Evolutionary conservation across 2,797 vertebrate species (phyloP).

Genomic region (Oophaga sylvatica): DNA sequence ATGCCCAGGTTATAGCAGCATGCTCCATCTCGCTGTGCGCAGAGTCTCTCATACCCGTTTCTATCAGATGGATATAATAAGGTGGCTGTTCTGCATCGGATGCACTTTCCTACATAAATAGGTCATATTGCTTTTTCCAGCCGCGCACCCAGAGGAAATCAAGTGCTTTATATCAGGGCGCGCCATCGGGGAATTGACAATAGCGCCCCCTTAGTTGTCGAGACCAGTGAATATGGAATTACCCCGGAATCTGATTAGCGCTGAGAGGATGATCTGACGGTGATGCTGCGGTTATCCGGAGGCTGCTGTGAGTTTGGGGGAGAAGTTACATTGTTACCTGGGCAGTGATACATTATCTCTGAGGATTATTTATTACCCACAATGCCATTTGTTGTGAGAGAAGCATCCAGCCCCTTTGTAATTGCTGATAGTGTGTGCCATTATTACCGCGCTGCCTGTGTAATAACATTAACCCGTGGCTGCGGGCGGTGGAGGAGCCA

Average conservation of each 20-base stretch:
- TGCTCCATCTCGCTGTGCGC: neutral
- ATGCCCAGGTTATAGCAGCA: neutral
- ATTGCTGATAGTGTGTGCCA: too few relatives aligned
- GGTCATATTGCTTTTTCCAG: neutral
- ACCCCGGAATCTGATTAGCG: conserved; percentile 4
- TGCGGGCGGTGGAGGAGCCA: neutral
- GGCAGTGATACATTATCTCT: too few relatives aligned
- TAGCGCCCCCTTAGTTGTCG: too few relatives aligned
- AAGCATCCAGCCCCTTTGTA: too few relatives aligned
- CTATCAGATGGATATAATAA: conserved; percentile 14
- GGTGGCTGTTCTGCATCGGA: conserved; percentile 7
- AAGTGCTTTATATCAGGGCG: neutral
- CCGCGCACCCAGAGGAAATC: neutral
- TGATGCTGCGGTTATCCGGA: neutral
- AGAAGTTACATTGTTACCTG: conserved; percentile 22
- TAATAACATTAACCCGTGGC: conserved; percentile 36
- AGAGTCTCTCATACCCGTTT: neutral
- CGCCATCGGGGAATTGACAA: neutral
- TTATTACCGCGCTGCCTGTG: neutral
- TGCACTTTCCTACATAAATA: conserved; percentile 31
- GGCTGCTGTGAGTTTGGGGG: neutral
- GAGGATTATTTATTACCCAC: too few relatives aligned
- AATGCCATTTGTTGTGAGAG: too few relatives aligned
- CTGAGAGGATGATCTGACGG: conserved; percentile 27
- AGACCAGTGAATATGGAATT: neutral